A percentile compares a stretch with the other conserved stretches of the same genome.
These are phyloP conservation scores for Hypomecis punctinalis DNA, from an alignment of 2,888 invertebrate species.

Conservation along the genomic window DNA sequence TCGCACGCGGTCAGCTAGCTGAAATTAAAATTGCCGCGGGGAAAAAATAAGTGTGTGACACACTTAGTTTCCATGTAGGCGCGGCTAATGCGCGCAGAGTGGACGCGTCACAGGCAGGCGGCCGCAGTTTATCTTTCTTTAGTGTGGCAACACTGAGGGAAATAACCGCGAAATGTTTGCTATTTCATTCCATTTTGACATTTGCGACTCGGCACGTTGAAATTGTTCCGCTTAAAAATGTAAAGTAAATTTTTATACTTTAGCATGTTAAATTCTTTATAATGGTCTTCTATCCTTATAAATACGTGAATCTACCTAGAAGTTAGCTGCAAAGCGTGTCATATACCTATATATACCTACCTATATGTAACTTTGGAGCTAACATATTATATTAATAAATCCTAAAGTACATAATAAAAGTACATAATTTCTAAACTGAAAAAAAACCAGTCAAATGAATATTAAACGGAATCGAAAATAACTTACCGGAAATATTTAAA, in stretches of 20 bases:
- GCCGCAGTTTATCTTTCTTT: slow-evolving; percentile 79
- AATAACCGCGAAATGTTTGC: slow-evolving; percentile 76
- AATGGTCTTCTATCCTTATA: too few species aligned
- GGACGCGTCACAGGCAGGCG: slow-evolving; percentile 79
- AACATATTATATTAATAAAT: too few species aligned
- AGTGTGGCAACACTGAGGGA: slow-evolving; percentile 74
- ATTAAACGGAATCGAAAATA: too few species aligned
- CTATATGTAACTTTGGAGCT: too few species aligned
- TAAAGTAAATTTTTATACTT: slow-evolving; percentile 11
- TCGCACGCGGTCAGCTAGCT: slow-evolving; percentile 73
- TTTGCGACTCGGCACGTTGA: slow-evolving; percentile 42
- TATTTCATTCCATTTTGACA: slow-evolving; percentile 64
- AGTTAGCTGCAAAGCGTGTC: too few species aligned
- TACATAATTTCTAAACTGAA: too few species aligned
- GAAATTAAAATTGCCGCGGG: slow-evolving; percentile 81
- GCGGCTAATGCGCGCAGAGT: slow-evolving; percentile 79
- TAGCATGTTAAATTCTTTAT: too few species aligned
- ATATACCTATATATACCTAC: too few species aligned
- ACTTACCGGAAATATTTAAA: too few species aligned
- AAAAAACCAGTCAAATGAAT: too few species aligned
- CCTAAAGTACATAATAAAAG: too few species aligned
- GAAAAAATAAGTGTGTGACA: slow-evolving; percentile 79
- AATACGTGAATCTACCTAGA: too few species aligned
- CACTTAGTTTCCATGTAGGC: slow-evolving; percentile 77
- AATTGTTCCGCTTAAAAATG: slow-evolving; percentile 49